Conservation (phyloP, 2,797 vertebrate genomes). For the Siniperca undulata region DNA sequence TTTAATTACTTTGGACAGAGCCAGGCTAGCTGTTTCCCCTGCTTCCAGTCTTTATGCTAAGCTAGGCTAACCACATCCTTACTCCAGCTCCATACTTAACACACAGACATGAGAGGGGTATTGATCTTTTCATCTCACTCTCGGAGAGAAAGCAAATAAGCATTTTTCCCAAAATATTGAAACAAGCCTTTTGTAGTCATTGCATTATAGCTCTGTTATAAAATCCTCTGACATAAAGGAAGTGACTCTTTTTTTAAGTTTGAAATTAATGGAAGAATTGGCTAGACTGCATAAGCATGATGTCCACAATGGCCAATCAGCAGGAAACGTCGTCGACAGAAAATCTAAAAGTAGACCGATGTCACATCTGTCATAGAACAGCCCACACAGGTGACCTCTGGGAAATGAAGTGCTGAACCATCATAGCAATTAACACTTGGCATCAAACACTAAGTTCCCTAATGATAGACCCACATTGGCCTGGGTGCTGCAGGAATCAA, state of each 20-base stretch:
- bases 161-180: not conserved
- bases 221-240: not conserved
- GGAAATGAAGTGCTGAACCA: not conserved
- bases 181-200: too few relatives aligned
- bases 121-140: not conserved
- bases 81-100: not conserved
- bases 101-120: not conserved
- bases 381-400: constrained; percentile 1
- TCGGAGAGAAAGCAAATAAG: not conserved
- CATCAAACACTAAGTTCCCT: not conserved
- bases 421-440: not conserved
- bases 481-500: not conserved
- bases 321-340: not conserved
- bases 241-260: too few relatives aligned
- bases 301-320: not conserved
- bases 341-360: not conserved
- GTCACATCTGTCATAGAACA: too few relatives aligned
- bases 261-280: too few relatives aligned
- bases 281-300: not conserved
- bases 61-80: not conserved
- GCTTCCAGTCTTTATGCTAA: not conserved
- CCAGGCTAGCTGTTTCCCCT: not conserved
- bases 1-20: not conserved
- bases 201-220: too few relatives aligned
- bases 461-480: not conserved